Conservation (phyloP, 2,113 vertebrate species). For the Atractosteus spatula region DNA sequence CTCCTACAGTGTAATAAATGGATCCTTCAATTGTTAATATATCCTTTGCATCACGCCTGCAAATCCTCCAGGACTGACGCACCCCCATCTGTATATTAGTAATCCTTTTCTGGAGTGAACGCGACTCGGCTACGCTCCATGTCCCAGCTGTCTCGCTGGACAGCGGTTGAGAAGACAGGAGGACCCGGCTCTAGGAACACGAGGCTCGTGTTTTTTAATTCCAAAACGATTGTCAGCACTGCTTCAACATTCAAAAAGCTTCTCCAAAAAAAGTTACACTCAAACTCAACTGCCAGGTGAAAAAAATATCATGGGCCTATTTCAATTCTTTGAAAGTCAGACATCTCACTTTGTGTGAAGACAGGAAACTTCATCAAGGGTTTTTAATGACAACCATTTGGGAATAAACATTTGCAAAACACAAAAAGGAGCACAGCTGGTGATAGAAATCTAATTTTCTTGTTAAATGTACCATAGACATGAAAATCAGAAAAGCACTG, state of each 20-base stretch:
- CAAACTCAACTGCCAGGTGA: too few relatives aligned
- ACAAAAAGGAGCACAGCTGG: slow-evolving; percentile 14
- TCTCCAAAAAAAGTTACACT: too few relatives aligned
- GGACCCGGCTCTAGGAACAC: too few relatives aligned
- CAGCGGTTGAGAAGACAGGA: too few relatives aligned
- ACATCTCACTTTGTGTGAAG: slow-evolving; percentile 16
- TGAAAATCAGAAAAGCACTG: slow-evolving; percentile 25
- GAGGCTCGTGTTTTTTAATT: too few relatives aligned
- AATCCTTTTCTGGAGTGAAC: too few relatives aligned
- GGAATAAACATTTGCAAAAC: slow-evolving; percentile 26
- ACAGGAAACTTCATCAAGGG: slow-evolving; percentile 25
- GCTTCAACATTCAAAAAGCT: too few relatives aligned
- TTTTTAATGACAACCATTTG: slow-evolving; percentile 31
- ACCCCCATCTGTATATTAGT: too few relatives aligned
- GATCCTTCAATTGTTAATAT: slow-evolving; percentile 4
- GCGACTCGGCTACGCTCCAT: too few relatives aligned
- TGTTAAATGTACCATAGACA: slow-evolving; percentile 46
- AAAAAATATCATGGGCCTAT: not conserved
- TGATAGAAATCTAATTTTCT: slow-evolving; percentile 34
- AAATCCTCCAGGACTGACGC: not conserved
- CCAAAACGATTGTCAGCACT: too few relatives aligned
- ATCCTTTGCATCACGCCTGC: not conserved
- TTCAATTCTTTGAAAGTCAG: slow-evolving; percentile 3
- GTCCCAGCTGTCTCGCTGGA: too few relatives aligned
- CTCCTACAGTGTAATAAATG: not conserved